phyloP scores from a whole-genome alignment of 2,113 vertebrate genomes.

The Saimiri boliviensis region DNA sequence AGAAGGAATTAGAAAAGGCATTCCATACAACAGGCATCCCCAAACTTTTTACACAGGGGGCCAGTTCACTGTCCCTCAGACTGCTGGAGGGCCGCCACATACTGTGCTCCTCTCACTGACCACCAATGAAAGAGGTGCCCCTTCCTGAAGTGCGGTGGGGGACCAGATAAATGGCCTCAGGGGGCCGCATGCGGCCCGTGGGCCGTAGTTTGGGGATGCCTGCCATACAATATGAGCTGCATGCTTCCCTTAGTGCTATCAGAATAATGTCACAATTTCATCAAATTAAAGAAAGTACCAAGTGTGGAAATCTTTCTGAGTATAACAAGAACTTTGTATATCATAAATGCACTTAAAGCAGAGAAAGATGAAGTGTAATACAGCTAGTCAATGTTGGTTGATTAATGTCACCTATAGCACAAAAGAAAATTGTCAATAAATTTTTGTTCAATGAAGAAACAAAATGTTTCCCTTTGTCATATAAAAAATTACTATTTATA shows the following conservation, averaged over 20 bases:
- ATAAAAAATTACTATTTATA: slow-evolving; percentile 40
- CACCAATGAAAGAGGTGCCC: too few species aligned
- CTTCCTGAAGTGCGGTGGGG: too few species aligned
- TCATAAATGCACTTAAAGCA: neutral
- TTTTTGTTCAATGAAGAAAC: slow-evolving; percentile 44
- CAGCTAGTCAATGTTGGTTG: neutral
- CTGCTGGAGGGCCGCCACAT: too few species aligned
- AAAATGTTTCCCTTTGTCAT: neutral
- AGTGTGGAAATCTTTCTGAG: neutral
- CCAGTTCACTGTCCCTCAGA: too few species aligned
- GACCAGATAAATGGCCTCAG: too few species aligned
- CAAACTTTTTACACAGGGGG: too few species aligned
- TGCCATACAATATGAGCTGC: neutral
- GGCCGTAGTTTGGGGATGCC: too few species aligned
- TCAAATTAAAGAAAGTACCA: neutral
- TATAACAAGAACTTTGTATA: slow-evolving; percentile 34
- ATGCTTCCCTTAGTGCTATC: neutral
- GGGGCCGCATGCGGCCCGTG: too few species aligned
- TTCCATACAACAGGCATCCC: neutral
- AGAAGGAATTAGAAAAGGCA: slow-evolving; percentile 2
- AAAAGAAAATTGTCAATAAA: neutral
- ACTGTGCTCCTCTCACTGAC: too few species aligned
- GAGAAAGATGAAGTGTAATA: neutral
- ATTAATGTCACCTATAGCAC: neutral
- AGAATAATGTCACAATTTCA: slow-evolving; percentile 40